Base-by-base conservation (phyloP, 2,113 vertebrate species). In the Nansenia antarctica region DNA sequence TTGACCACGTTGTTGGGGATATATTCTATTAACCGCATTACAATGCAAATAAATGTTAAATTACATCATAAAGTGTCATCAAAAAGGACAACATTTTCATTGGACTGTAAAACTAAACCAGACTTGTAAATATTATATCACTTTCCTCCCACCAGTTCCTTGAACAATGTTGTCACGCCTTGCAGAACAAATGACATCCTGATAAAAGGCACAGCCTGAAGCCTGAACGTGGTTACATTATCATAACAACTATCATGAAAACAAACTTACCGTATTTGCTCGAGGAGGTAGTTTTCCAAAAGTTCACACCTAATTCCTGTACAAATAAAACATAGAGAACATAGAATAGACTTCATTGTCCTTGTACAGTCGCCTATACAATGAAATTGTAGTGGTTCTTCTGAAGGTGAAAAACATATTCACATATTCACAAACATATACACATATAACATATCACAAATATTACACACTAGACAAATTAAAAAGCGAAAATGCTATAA, bases 221-320 rank as follows among this genome's bases (percentile, higher is more conserved):
- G n/a, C n/a, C n/a, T n/a, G n/a, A n/a, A n/a, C n/a, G n/a, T n/a
- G n/a, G n/a, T 42, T 42, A 4, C 39, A 42, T 11, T 3, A 5
- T 49, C 14, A 49, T 20, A 6, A 20, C 9, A 22, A 49, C n/a
- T 49, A 8, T 37, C 20, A 42, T 42, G 20, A 6, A 27, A 29
- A 27, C 1, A 29, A n/a, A 49, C 9, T 65, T 83, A 92, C 91
- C 89, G 88, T 73, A 91, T 88, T 68, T 69, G 74, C 77, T 87
- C 74, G 20, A 83, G 39, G 3, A 90, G 53, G 1, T 81, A 37
- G 76, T 84, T 90, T 73, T 90, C 81, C 81, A 92, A 59, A 71
- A 86, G 80, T 69, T 93, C 88, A 2, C 66, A 18, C 70, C 90
- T 83, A 53, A 71, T 47, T 64, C 88, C 90, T 92, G 77, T 32